phyloP scores from a whole-genome alignment of 1,140 invertebrate species.

The Homalodisca vitripennis region DNA sequence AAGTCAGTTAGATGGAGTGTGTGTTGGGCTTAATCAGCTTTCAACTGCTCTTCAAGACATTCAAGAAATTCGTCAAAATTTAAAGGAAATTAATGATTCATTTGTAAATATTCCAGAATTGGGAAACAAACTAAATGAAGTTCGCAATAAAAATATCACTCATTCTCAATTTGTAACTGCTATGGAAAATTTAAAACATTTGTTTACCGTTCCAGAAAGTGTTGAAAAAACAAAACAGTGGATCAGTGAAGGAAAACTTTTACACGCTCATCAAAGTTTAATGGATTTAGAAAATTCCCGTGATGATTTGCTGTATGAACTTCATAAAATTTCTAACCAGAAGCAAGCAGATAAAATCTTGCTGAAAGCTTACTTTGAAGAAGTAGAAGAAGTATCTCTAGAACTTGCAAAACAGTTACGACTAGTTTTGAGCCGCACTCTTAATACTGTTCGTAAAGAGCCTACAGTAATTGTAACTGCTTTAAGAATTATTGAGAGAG shows the following conservation, averaged over 20 bases:
- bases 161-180: conserved; percentile 96
- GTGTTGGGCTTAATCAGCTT: conserved; percentile 89
- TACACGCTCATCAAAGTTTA: conserved; percentile 80
- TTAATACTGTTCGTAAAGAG: conserved; percentile 93
- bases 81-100: conserved; percentile 60
- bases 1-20: conserved; percentile 94
- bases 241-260: conserved; percentile 92
- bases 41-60: conserved; percentile 82
- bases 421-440: conserved; percentile 82
- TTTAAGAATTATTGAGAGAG: conserved; percentile 92
- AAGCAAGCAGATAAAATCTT: conserved; percentile 86
- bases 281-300: conserved; percentile 95
- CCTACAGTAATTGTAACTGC: conserved; percentile 96
- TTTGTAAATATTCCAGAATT: conserved; percentile 69
- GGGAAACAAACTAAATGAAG: conserved; percentile 74
- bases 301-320: conserved; percentile 92
- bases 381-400: conserved; percentile 88
- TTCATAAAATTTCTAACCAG: conserved; percentile 91
- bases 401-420: conserved; percentile 90
- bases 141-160: conserved; percentile 88
- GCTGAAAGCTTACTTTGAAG: conserved; percentile 93
- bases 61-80: conserved; percentile 59
- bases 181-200: conserved; percentile 97
- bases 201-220: conserved; percentile 96
- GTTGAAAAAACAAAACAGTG: conserved; percentile 91